Evolutionary conservation across 1,140 invertebrate genomes (phyloP).

Genomic region (Oryzaephilus surinamensis): DNA sequence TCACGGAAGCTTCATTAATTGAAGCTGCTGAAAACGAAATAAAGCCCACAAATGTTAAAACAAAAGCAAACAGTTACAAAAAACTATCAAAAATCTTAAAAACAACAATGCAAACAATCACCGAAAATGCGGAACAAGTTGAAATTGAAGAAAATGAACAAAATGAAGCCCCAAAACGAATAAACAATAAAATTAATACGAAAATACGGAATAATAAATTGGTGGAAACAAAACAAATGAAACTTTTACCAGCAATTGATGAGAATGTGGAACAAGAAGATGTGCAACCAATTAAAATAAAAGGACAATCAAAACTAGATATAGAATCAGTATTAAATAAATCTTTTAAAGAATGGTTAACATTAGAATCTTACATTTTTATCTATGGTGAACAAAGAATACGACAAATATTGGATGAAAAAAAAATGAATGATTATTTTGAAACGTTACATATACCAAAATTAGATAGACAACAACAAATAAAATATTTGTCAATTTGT

Average conservation of each 20-base stretch:
- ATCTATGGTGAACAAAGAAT: slow-evolving; percentile 46
- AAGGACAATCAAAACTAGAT: slow-evolving; percentile 19
- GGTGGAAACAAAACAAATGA: slow-evolving; percentile 4
- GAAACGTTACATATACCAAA: slow-evolving; percentile 34
- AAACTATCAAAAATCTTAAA: slow-evolving; percentile 13
- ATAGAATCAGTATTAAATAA: slow-evolving; percentile 36
- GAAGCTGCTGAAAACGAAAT: slow-evolving; percentile 22
- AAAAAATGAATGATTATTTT: slow-evolving; percentile 44
- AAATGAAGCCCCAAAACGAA: slow-evolving; percentile 4
- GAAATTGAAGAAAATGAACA: slow-evolving; percentile 5
- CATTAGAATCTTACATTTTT: slow-evolving; percentile 44
- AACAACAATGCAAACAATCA: slow-evolving; percentile 23
- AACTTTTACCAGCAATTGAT: slow-evolving; percentile 2
- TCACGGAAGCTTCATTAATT: slow-evolving; percentile 26
- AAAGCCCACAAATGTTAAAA: slow-evolving; percentile 5
- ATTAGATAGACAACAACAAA: slow-evolving; percentile 24
- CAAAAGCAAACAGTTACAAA: slow-evolving; percentile 3
- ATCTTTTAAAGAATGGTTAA: slow-evolving; percentile 47
- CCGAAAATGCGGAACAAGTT: slow-evolving; percentile 19
- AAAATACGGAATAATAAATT: slow-evolving; percentile 12
- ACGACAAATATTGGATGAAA: slow-evolving; percentile 43
- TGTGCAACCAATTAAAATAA: slow-evolving; percentile 8
- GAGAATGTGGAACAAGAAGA: too few relatives aligned
- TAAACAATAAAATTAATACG: slow-evolving; percentile 3
- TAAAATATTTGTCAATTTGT: slow-evolving; percentile 43